Evolutionary conservation across 2,113 vertebrate species (phyloP).

Genomic region (Condylura cristata): DNA sequence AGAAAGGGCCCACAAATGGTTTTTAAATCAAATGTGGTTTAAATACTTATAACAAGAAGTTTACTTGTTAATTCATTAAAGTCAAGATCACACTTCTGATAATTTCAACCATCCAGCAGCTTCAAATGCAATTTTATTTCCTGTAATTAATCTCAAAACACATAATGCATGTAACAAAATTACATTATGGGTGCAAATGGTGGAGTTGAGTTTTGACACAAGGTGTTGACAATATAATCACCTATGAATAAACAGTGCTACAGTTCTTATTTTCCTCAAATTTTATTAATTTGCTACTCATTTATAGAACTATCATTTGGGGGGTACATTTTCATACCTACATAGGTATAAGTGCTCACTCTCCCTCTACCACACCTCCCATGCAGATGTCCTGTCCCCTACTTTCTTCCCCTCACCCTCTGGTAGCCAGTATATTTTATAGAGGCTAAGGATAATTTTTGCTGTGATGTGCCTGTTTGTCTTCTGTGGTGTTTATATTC

Average conservation of each 20-base stretch:
- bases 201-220: slow-evolving; percentile 26
- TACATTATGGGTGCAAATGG: neutral
- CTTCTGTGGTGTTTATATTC: too few species aligned
- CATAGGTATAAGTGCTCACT: too few species aligned
- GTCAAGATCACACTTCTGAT: slow-evolving; percentile 53
- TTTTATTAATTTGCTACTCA: too few species aligned
- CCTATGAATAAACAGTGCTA: neutral
- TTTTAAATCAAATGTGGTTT: slow-evolving; percentile 58
- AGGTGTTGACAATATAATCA: neutral
- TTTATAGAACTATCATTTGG: too few species aligned
- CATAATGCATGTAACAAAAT: slow-evolving; percentile 1
- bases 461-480: too few species aligned
- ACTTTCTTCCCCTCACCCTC: too few species aligned
- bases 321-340: too few species aligned
- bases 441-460: too few species aligned
- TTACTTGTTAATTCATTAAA: slow-evolving; percentile 60
- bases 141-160: slow-evolving; percentile 51
- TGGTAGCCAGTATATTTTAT: too few species aligned
- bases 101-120: slow-evolving; percentile 43
- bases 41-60: slow-evolving; percentile 44
- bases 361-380: too few species aligned
- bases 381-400: too few species aligned
- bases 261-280: too few species aligned
- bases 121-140: slow-evolving; percentile 54
- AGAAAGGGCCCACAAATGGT: slow-evolving; percentile 24